Conservation (phyloP, 2,113 vertebrate genomes). For the Thamnaconus septentrionalis region DNA sequence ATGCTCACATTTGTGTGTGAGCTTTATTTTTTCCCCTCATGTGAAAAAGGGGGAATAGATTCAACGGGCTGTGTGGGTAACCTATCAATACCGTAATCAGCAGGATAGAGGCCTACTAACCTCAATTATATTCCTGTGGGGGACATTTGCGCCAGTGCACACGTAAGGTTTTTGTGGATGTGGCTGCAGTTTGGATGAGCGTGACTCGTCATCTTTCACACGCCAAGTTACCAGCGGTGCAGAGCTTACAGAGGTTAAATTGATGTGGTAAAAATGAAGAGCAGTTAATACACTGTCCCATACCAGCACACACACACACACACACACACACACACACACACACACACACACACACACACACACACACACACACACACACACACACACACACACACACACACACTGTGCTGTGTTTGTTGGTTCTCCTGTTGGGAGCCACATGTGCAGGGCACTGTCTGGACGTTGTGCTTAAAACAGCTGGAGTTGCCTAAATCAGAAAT, state of each 20-base stretch:
- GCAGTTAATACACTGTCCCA: constrained; percentile 38
- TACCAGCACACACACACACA: neutral
- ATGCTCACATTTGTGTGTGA: constrained; percentile 3
- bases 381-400: too few relatives aligned
- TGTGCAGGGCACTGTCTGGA: too few relatives aligned
- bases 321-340: too few relatives aligned
- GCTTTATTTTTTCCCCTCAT: constrained; percentile 12
- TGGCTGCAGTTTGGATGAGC: constrained; percentile 28
- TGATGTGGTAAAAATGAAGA: constrained; percentile 44
- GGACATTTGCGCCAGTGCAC: constrained; percentile 12
- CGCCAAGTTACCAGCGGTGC: constrained; percentile 37
- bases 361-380: neutral
- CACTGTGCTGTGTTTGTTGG: too few relatives aligned
- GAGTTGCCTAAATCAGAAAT: too few relatives aligned
- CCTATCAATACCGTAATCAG: constrained; percentile 49
- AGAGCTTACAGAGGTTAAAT: constrained; percentile 54
- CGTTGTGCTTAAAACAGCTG: too few relatives aligned
- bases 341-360: neutral
- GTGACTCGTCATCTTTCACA: constrained; percentile 45
- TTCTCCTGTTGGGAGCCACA: too few relatives aligned
- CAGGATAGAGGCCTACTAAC: constrained; percentile 50
- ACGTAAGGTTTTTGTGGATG: constrained; percentile 29
- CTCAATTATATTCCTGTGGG: constrained; percentile 44
- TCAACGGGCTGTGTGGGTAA: constrained; percentile 23
- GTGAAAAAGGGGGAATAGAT: constrained; percentile 17